Evolutionary conservation across 2,797 vertebrate species (phyloP), one percentile per base, ranked within the genome.

Genomic region (Anisognathus igniventris): DNA sequence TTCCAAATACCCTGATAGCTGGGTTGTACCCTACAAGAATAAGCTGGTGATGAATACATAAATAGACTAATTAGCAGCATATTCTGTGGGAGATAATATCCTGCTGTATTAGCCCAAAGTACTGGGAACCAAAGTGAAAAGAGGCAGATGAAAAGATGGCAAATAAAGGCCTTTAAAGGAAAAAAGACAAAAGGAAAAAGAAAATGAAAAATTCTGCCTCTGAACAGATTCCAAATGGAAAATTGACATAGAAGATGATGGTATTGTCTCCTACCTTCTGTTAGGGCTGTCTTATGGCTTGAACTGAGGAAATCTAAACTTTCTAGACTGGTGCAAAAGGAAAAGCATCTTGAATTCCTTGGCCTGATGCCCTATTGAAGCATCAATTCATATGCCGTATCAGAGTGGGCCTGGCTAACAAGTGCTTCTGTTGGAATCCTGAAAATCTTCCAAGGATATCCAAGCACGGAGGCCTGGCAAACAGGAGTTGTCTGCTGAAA

Each of bases 311-410:
- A 91, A 90, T 91, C 72, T 82, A 86, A 40, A 95, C 95, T 95
- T 95, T 95, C 89, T 82, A 92, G 65, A 79, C 76, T 91, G n/a
- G 12, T 68, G 22, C 53, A 92, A 82, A 91, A 86, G 76, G 40
- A 88, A 87, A 93, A 85, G 79, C 73, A 91, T 89, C 81, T 93
- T 96, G 92, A 93, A 78, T 93, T 91, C 67, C 86, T 84, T 96
- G 92, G 86, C 88, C 77, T 7, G 9, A 72, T 93, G 95, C 95
- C 92, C 60, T 96, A 33, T 58, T 92, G 86, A 92, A 94, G 74
- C 90, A 93, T 54, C 79, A 71, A 39, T 92, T 96, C 92, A 73
- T 81, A 64, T 81, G 80, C 88, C 23, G 4, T 86, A 89, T 83
- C 75, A 90, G 64, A 77, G 78, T 64, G 51, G 91, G 77, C 71